These are phyloP conservation scores for Artemia sinica DNA, from an alignment of 2,888 invertebrate species.

Conservation along the genomic window DNA sequence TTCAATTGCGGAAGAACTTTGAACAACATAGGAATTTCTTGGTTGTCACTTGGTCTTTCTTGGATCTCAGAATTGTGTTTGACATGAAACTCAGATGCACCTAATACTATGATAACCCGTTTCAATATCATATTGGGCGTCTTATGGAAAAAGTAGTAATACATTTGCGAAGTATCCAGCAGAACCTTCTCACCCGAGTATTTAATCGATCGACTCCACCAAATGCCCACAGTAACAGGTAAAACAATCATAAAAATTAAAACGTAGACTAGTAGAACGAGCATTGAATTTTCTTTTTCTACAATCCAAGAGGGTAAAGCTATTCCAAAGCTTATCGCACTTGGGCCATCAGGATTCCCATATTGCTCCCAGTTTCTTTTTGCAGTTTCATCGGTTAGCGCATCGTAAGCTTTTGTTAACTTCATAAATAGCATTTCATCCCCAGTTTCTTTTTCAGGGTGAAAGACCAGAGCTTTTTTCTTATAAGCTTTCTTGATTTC, in stretches of 20 bases:
- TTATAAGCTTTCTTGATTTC: conserved; percentile 93
- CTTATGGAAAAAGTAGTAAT: conserved; percentile 86
- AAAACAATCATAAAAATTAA: conserved; percentile 94
- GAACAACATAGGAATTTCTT: conserved; percentile 78
- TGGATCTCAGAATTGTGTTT: conserved; percentile 82
- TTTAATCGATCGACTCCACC: conserved; percentile 97
- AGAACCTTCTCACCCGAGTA: conserved; percentile 94
- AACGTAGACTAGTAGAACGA: conserved; percentile 81
- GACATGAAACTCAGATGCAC: conserved; percentile 90
- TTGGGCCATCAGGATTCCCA: conserved; percentile 98
- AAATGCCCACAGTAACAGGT: conserved; percentile 76
- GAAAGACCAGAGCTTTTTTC: conserved; percentile 73
- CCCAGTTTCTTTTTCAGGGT: conserved; percentile 95
- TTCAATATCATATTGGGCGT: conserved; percentile 88
- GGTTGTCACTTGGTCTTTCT: conserved; percentile 80
- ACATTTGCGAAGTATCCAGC: conserved; percentile 88
- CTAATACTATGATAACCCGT: conserved; percentile 86
- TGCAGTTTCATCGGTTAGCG: conserved; percentile 91
- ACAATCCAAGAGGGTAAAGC: conserved; percentile 99
- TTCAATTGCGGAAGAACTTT: conserved; percentile 75
- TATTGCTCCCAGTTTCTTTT: conserved; percentile 95
- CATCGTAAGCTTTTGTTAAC: conserved; percentile 68
- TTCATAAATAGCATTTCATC: conserved; percentile 94
- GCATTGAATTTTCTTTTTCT: conserved; percentile 94
- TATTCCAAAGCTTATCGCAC: conserved; percentile 97